Percentiles rank a stretch among this genome's conserved stretches.
phyloP scores from a whole-genome alignment of 2,113 vertebrate species.

The Aegithalos caudatus region DNA sequence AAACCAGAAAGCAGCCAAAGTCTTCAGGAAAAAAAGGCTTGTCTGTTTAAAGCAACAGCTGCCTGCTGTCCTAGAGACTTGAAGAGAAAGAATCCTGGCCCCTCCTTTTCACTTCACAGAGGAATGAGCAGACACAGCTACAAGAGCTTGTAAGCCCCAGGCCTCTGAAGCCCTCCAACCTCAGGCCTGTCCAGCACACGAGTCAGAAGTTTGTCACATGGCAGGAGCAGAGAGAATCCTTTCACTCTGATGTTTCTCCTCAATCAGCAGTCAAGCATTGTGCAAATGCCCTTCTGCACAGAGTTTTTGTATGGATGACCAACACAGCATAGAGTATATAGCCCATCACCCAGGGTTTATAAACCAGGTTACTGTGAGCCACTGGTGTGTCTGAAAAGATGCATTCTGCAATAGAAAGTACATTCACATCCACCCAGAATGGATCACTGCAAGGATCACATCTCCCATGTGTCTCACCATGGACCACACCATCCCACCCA shows the following conservation, averaged over 20 bases:
- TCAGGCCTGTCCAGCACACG: accelerated
- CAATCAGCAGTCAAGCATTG: not conserved
- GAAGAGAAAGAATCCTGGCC: not conserved
- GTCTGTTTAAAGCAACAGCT: not conserved
- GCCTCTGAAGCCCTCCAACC: not conserved
- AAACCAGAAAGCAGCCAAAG: not conserved
- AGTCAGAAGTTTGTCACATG: not conserved
- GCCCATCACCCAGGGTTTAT: not conserved
- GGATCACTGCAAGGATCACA: not conserved
- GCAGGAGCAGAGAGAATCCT: not conserved
- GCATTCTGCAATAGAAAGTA: not conserved
- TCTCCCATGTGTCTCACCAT: not conserved
- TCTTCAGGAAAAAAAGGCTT: not conserved
- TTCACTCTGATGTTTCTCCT: not conserved
- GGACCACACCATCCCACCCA: not conserved
- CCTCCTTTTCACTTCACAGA: not conserved
- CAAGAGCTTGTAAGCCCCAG: not conserved
- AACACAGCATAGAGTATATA: not conserved
- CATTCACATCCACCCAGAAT: not conserved
- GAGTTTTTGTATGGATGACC: not conserved
- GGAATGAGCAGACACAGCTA: not conserved
- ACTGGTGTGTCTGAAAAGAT: not conserved
- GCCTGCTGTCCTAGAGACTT: not conserved
- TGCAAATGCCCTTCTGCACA: not conserved
- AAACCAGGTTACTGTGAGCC: not conserved